Percentiles rank a stretch among this genome's conserved stretches.
Evolutionary conservation across 2,113 vertebrate genomes (phyloP).

Genomic region (Prunella fulvescens): DNA sequence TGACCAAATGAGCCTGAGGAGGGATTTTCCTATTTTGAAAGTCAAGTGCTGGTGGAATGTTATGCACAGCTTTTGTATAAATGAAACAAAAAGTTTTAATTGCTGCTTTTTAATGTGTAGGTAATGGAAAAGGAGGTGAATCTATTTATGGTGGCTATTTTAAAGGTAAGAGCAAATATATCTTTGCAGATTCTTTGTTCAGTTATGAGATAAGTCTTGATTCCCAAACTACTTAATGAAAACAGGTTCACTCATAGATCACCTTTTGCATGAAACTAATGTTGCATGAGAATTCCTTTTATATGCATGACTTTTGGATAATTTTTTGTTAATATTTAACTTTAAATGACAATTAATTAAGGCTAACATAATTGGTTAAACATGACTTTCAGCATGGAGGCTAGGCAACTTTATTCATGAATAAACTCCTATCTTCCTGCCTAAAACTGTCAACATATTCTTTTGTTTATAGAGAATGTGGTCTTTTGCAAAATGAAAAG

Average conservation of each 20-base stretch:
- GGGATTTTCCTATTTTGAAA: neutral
- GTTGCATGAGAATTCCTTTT: slow-evolving; percentile 82
- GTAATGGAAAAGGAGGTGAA: slow-evolving; percentile 98
- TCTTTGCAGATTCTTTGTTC: slow-evolving; percentile 49
- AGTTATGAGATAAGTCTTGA: slow-evolving; percentile 68
- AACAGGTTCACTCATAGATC: slow-evolving; percentile 74
- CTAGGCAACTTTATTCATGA: slow-evolving; percentile 96
- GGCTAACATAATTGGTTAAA: slow-evolving; percentile 81
- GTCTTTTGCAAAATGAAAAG: slow-evolving; percentile 99
- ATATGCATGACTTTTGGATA: slow-evolving; percentile 77
- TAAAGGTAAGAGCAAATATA: slow-evolving; percentile 85
- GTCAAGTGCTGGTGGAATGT: neutral
- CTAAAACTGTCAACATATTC: slow-evolving; percentile 99
- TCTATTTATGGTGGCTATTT: slow-evolving; percentile 98
- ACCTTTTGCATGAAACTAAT: slow-evolving; percentile 83
- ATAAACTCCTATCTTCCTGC: slow-evolving; percentile 96
- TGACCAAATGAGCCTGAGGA: neutral
- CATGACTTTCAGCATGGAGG: slow-evolving; percentile 95
- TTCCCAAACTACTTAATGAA: slow-evolving; percentile 68
- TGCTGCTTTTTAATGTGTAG: slow-evolving; percentile 56
- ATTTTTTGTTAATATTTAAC: slow-evolving; percentile 71
- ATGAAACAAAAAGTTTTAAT: neutral
- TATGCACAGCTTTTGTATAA: neutral
- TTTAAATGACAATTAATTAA: slow-evolving; percentile 79
- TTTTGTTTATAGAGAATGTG: slow-evolving; percentile 99